Evolutionary conservation across 2,888 invertebrate species (phyloP).

Genomic region (Polylopha cassiicola): DNA sequence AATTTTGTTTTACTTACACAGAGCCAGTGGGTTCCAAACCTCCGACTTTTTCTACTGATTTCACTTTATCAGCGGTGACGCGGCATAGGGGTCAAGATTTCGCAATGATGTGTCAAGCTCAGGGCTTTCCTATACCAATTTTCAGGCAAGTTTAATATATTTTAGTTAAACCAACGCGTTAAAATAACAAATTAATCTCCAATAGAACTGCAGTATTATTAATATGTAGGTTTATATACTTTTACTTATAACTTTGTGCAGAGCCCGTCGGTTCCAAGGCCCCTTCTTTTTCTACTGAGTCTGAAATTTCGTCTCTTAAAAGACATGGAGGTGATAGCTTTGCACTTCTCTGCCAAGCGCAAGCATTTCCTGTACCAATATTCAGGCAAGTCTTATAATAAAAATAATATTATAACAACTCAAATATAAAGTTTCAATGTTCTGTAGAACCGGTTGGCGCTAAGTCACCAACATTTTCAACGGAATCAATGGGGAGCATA

Average conservation of each 20-base stretch:
- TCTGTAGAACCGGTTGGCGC: conserved; percentile 73
- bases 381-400: conserved; percentile 78
- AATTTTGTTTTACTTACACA: conserved; percentile 50
- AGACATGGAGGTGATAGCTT: conserved; percentile 75
- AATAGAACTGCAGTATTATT: too few relatives aligned
- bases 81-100: conserved; percentile 75
- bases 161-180: too few relatives aligned
- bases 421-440: too few relatives aligned
- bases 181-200: too few relatives aligned
- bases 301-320: conserved; percentile 79
- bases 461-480: conserved; percentile 74
- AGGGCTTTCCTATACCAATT: conserved; percentile 82
- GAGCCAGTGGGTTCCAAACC: conserved; percentile 80
- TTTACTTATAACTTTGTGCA: too few relatives aligned
- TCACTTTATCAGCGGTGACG: conserved; percentile 78
- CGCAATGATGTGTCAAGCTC: conserved; percentile 82
- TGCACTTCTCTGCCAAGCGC: conserved; percentile 82
- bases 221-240: too few relatives aligned
- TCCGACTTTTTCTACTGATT: conserved; percentile 78
- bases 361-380: conserved; percentile 83
- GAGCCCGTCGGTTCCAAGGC: conserved; percentile 83
- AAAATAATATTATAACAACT: conserved; percentile 23
- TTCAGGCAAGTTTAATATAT: conserved; percentile 85
- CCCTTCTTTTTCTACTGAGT: conserved; percentile 82
- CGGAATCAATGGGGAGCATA: conserved; percentile 80